These are phyloP conservation scores for Acyrthosiphon pisum DNA, from an alignment of 1,140 invertebrate species.

Conservation along the genomic window DNA sequence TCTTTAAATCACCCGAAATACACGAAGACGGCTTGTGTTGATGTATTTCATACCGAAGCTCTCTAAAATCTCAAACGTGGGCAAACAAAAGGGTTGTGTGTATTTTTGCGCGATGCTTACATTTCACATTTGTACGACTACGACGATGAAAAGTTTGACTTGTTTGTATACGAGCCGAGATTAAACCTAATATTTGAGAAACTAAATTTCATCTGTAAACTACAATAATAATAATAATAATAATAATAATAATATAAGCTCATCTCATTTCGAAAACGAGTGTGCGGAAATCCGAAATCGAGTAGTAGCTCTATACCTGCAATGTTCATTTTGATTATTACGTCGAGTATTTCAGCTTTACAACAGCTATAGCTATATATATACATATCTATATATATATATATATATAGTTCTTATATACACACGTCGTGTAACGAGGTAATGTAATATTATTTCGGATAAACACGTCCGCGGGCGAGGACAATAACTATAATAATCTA, in stretches of 20 bases:
- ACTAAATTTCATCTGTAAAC: background rate
- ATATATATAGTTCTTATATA: background rate
- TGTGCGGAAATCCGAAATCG: background rate
- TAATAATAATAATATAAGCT: background rate
- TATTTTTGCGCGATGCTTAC: constrained; percentile 22
- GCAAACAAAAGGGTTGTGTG: background rate
- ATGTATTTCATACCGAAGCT: background rate
- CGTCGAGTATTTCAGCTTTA: background rate
- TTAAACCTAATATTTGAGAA: constrained; percentile 16
- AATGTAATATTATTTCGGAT: background rate
- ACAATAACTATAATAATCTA: no score
- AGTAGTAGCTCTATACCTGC: background rate
- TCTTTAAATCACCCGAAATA: background rate
- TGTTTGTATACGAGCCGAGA: background rate
- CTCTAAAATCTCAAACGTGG: background rate
- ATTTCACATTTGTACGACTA: background rate
- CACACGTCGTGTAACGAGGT: background rate
- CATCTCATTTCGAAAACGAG: background rate
- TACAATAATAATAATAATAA: background rate
- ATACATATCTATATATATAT: background rate
- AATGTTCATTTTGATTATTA: background rate
- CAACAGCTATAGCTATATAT: background rate
- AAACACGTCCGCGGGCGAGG: no score
- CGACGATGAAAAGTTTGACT: background rate
- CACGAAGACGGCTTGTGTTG: background rate